Conservation (phyloP, 2,113 vertebrate species). For the Hemicordylus capensis region DNA sequence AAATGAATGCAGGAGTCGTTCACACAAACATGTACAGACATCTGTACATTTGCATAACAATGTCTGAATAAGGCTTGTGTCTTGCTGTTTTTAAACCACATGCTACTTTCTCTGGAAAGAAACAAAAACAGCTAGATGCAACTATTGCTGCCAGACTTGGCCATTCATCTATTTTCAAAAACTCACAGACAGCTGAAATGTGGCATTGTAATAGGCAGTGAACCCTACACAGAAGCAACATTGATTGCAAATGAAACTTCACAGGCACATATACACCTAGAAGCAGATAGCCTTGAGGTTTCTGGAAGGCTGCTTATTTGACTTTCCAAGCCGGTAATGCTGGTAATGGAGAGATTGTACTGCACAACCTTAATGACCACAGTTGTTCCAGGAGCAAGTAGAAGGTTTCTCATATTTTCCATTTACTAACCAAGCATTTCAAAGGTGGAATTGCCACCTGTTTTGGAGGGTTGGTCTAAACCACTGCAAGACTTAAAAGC, state of each 20-base stretch:
- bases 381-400: background rate
- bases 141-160: background rate
- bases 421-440: accelerated
- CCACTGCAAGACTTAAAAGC: background rate
- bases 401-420: background rate
- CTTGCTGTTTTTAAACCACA: background rate
- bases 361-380: background rate
- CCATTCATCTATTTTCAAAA: background rate
- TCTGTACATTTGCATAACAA: no score
- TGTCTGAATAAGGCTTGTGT: no score
- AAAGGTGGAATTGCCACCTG: accelerated
- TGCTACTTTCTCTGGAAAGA: background rate
- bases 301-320: background rate
- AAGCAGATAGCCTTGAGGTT: background rate
- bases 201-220: slow-evolving; percentile 9
- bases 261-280: background rate
- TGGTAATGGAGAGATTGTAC: slow-evolving; percentile 31
- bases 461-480: background rate
- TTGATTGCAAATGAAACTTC: slow-evolving; percentile 10
- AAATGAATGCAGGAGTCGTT: no score
- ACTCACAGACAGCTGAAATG: slow-evolving; percentile 34
- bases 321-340: background rate
- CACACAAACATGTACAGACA: no score
- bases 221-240: background rate
- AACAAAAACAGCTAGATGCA: no score